A percentile compares a stretch with the other conserved stretches of the same genome.
These are phyloP conservation scores for Vollenhovia emeryi DNA, from an alignment of 1,140 invertebrate genomes.

Conservation along the genomic window DNA sequence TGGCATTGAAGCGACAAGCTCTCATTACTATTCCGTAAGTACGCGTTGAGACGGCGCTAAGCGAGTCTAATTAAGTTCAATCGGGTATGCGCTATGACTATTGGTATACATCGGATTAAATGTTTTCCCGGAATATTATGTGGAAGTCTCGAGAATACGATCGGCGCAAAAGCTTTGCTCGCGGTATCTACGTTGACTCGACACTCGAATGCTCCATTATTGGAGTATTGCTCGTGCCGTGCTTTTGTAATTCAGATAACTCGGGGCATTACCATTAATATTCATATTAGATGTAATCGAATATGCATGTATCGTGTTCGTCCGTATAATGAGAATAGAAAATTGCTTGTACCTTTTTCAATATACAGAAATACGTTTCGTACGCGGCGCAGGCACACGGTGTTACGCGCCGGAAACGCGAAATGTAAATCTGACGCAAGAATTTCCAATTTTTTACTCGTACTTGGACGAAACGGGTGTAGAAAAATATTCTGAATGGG, in stretches of 20 bases:
- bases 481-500: slow-evolving; percentile 2
- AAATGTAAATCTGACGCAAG: neutral
- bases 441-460: neutral
- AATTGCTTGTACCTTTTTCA: slow-evolving; percentile 14
- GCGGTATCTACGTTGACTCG: neutral
- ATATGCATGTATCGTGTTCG: slow-evolving; percentile 1
- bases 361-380: neutral
- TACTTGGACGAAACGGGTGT: neutral
- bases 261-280: slow-evolving; percentile 9
- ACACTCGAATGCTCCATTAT: slow-evolving; percentile 8
- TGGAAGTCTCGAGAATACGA: slow-evolving; percentile 36
- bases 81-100: slow-evolving; percentile 78
- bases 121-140: slow-evolving; percentile 36
- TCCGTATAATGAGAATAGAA: slow-evolving; percentile 33
- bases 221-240: neutral
- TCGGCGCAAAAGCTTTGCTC: neutral
- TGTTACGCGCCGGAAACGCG: neutral
- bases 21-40: slow-evolving; percentile 78
- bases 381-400: neutral
- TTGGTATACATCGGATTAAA: slow-evolving; percentile 75
- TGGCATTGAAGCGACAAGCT: slow-evolving; percentile 49
- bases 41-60: slow-evolving; percentile 73
- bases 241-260: slow-evolving; percentile 47
- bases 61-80: slow-evolving; percentile 81
- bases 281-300: slow-evolving; percentile 2